Percentiles rank a stretch among this genome's conserved stretches.
phyloP scores from a whole-genome alignment of 2,888 invertebrate genomes.

The Philhelius pedissequus region DNA sequence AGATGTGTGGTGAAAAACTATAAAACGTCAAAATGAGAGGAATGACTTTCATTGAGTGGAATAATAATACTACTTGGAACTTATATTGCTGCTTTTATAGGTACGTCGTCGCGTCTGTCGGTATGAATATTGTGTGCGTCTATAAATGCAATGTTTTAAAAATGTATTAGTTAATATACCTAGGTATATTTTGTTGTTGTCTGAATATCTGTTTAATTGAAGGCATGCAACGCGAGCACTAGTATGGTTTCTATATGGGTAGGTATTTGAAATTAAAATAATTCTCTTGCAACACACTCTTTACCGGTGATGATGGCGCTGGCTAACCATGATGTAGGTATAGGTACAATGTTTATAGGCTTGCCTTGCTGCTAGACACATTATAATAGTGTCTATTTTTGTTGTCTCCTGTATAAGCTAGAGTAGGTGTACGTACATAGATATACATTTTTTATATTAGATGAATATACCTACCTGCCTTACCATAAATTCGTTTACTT shows the following conservation, averaged over 20 bases:
- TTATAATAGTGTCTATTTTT: conserved; percentile 18
- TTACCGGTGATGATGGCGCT: not conserved
- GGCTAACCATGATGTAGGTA: not conserved
- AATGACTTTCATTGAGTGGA: conserved; percentile 66
- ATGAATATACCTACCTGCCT: not conserved
- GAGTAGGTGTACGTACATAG: conserved; percentile 26
- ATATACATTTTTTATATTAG: conserved; percentile 41
- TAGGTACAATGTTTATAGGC: conserved; percentile 58
- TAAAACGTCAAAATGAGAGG: conserved; percentile 51
- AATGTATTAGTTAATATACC: not conserved
- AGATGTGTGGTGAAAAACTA: conserved; percentile 12
- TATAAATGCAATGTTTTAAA: not conserved
- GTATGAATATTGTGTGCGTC: not conserved
- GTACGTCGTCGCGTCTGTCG: no score
- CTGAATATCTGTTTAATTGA: conserved; percentile 18
- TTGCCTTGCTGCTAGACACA: conserved; percentile 57
- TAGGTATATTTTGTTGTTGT: not conserved
- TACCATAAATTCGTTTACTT: conserved; percentile 16
- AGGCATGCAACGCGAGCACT: conserved; percentile 61
- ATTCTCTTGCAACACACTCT: conserved; percentile 52
- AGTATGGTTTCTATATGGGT: conserved; percentile 53
- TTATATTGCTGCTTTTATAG: not conserved
- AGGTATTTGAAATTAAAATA: conserved; percentile 15
- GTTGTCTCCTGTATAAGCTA: not conserved
- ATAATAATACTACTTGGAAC: not conserved